Base-by-base conservation (phyloP, 2,888 invertebrate genomes). In the Notodonta dromedarius region DNA sequence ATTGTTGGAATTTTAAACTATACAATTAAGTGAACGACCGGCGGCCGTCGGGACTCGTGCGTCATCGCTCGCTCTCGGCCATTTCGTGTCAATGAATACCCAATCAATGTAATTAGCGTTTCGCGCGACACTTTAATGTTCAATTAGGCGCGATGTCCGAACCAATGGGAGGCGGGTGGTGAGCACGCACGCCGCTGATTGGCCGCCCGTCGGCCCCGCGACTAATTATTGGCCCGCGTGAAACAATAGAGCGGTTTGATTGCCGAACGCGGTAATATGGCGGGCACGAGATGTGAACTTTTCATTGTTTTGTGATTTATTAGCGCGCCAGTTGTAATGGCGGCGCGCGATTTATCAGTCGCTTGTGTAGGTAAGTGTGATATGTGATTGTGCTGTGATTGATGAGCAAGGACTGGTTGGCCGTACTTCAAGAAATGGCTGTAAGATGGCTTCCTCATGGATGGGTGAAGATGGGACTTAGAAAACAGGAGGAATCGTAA, bases 221-320 rank as follows among this genome's bases (percentile, higher is more conserved):
- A 70, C 87, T 88, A 90, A 90, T 91, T 89, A 91, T 88, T 89
- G 89, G 89, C 85, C 74, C 72, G 62, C 65, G 71, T 71, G 76
- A 85, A 85, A 90, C 90, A 90, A 90, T 86, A 74, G 74, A 63
- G 69, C 67, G 59, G 76, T 75, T 77, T 77, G 82, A 79, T 74
- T 78, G 69, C 67, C 61, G 74, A 76, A 71, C 70, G 73, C 67
- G 73, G 74, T 83, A 89, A 85, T 79, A 87, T 88, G 89, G 88
- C 88, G 76, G 86, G 77, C 71, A 70, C 61, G 69, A 70, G 69
- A 65, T 63, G 70, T 66, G 60, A 66, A 71, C 74, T 70, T 44
- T 42, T 70, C 35, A 84, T 86, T 87, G 87, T 86, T 82, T 81
- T 77, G 66, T 63, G 63, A 76, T 74, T 78, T 74, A 78, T 77